Base-by-base conservation (phyloP, 2,797 vertebrate species). In the Phataginus tricuspis region DNA sequence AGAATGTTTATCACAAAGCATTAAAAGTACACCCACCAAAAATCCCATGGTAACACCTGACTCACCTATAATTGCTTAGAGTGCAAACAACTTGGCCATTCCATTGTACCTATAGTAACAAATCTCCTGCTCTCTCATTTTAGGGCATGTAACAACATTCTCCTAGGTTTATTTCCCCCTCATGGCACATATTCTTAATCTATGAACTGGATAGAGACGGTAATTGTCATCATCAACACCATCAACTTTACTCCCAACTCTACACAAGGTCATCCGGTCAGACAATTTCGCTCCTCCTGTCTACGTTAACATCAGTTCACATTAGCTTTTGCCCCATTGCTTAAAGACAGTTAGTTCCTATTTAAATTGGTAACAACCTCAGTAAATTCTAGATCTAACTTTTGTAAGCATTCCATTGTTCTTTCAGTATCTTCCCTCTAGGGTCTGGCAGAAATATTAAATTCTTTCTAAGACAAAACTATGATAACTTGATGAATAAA, bases 391-490 rank as follows among this genome's bases (percentile, higher is more conserved):
- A 96, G n/a, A 82, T 61, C 27, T 89, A 92, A 93, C 27, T 88
- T 96, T 75, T 79, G n/a, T 79, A 86, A 93, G 53, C n/a, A 69
- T 37, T 93, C 0, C 90, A 78, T 95, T 97, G 27, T 92, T 97
- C 55, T 89, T 94, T 79, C 83, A 82, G 39, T 94, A 51, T 83
- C 85, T 14, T 96, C 85, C 90, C 64, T 82, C 53, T 75, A 84
- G 23, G 49, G 55, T 12, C 55, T 90, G 66, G 79, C 74, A 97
- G 89, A 97, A 95, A 89, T 66, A 66, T 78, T 49, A 93, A 95
- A 78, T 96, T 94, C 49, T 16, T 95, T 95, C 37, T 42, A 86
- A 95, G 96, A 96, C 59, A 93, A 97, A 96, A 87, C 74, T 93
- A 29, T 82, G n/a, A 96, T 96, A 95, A 92, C 34, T 72, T 71